Percentiles rank a stretch among this genome's conserved stretches.
Conservation (phyloP, 2,888 invertebrate species). For the Nasonovia ribisnigri region DNA sequence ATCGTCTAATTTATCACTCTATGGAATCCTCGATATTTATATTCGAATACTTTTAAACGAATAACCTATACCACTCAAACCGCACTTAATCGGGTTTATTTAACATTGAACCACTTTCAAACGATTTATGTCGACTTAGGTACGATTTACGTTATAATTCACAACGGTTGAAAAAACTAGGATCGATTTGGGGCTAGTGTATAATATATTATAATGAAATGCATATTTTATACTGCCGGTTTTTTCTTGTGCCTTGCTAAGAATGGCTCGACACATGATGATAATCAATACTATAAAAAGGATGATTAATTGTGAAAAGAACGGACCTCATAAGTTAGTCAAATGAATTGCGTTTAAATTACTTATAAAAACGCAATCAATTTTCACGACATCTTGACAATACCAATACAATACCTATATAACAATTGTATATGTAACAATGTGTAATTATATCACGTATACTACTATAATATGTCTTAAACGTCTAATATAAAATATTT, state of each 20-base stretch:
- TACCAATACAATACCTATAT: background rate
- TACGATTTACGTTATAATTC: background rate
- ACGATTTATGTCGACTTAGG: conserved; percentile 21
- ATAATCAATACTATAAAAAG: background rate
- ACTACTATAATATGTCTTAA: background rate
- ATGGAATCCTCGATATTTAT: background rate
- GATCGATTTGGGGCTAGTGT: background rate
- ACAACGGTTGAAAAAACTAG: background rate
- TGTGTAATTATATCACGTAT: too few species aligned
- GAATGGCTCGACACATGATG: background rate
- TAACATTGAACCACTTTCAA: background rate
- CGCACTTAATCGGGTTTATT: conserved; percentile 32
- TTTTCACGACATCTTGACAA: background rate
- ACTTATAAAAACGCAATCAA: background rate
- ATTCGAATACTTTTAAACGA: conserved; percentile 16
- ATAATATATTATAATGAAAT: background rate
- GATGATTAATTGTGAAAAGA: background rate
- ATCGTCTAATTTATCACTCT: conserved; percentile 6
- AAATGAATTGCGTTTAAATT: background rate
- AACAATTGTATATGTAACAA: background rate
- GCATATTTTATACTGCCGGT: background rate
- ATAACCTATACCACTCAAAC: background rate
- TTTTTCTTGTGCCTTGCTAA: background rate
- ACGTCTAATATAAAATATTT: background rate
- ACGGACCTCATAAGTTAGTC: background rate